Conservation (phyloP, 1,140 invertebrate species). For the Trialeurodes vaporariorum region DNA sequence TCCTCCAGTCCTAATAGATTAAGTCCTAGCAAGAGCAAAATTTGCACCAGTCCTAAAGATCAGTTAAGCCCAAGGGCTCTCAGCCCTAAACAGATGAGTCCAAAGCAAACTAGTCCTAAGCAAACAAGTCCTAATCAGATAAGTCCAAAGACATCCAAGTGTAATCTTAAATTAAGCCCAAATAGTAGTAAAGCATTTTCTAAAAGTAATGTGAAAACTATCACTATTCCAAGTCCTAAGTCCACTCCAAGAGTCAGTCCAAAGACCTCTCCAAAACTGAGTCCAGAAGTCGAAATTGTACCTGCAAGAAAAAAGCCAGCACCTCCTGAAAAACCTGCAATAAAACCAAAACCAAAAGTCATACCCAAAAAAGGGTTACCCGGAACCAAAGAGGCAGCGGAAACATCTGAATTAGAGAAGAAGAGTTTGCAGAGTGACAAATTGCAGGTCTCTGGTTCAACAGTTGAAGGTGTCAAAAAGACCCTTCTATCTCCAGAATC, state of each 20-base stretch:
- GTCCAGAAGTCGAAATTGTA: background rate
- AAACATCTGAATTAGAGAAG: background rate
- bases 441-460: conserved; percentile 29
- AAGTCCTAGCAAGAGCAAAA: background rate
- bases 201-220: conserved; percentile 4
- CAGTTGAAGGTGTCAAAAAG: background rate
- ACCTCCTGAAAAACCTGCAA: conserved; percentile 3
- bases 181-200: conserved; percentile 5
- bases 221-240: background rate
- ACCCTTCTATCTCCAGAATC: conserved; percentile 39
- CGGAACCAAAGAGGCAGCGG: background rate
- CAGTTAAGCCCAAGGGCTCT: background rate
- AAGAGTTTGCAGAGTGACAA: conserved; percentile 25
- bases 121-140: background rate
- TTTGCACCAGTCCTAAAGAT: background rate
- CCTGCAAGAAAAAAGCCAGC: background rate
- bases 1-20: background rate
- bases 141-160: no score
- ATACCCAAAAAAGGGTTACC: background rate
- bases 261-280: background rate
- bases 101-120: background rate
- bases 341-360: conserved; percentile 11
- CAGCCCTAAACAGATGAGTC: background rate
- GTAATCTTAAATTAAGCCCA: background rate
- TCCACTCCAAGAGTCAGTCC: background rate